Base-by-base conservation (phyloP, 2,797 vertebrate species). In the Myotis planiceps region DNA sequence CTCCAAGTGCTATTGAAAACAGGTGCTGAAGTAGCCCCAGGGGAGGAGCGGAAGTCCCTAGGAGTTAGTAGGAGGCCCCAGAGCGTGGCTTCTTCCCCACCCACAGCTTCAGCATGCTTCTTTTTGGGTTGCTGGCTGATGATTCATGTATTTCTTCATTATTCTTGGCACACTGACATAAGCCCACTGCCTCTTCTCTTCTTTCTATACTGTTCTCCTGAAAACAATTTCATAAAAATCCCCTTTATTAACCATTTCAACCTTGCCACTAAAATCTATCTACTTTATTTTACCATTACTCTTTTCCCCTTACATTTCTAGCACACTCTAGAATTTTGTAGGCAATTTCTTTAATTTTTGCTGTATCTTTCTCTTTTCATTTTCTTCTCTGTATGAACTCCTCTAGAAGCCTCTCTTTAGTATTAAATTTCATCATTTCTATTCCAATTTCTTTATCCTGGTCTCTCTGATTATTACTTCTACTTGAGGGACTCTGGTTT, bases 201-300 rank as follows among this genome's bases (percentile, higher is more conserved):
- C 55, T 90, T 60, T 80, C 53, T 81, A 1, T 74, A 23, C 49
- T 45, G 79, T 91, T 76, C 51, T 90, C 92, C 66, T 76, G 65
- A 66, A 88, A 96, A 49, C 65, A 66, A 21, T 92, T 97, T 90
- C 58, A 76, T 12, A 76, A 93, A 96, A 63, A 66, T 75, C 34
- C 37, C 66, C 39, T 92, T 86, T 80, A 68, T 87, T 66, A 68
- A 63, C 34, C 55, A 69, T 74, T 91, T 78, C 39, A 60, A 23
- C 92, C 75, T 49, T 51, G 71, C 66, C n/a, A 13, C 51, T 89
- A 72, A 93, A 91, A 86, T 53, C 72, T 39, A 32, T 23, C 58
- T 14, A 45, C 32, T 63, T 34, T 27, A 45, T 86, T 79, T 87
- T 53, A 71, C 42, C 49, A 39, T 68, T 53, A 29, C 18, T 78